Percentiles rank a stretch among this genome's conserved stretches.
Conservation (phyloP, 2,888 invertebrate genomes). For the Eubasilissa splendida region DNA sequence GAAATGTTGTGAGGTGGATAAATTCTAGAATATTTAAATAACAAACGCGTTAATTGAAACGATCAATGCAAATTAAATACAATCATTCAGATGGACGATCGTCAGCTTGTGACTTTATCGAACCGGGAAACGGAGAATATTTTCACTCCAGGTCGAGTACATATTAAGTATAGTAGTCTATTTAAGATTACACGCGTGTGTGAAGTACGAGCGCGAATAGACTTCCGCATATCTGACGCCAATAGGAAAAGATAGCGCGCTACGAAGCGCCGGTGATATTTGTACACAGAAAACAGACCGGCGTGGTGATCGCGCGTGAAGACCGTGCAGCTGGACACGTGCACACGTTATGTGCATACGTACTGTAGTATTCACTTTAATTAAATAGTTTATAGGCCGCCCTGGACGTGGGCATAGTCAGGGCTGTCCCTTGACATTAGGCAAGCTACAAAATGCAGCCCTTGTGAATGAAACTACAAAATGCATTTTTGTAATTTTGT, state of each 20-base stretch:
- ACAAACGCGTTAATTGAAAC: no score
- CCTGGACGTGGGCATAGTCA: no score
- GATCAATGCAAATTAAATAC: not conserved
- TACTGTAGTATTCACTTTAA: no score
- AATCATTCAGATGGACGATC: not conserved
- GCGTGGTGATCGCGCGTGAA: not conserved
- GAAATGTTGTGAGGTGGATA: no score
- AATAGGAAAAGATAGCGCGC: conserved; percentile 17
- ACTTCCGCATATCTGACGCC: conserved; percentile 38
- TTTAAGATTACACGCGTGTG: conserved; percentile 23
- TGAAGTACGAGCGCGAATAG: conserved; percentile 17
- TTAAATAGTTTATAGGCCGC: no score
- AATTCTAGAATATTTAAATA: no score
- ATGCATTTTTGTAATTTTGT: no score
- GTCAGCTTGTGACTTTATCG: not conserved
- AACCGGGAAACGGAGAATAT: not conserved
- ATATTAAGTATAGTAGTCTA: not conserved
- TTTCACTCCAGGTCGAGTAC: not conserved
- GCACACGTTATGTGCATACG: no score
- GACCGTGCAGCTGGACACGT: no score
- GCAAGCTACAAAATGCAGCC: no score
- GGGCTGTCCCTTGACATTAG: no score
- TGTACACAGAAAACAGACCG: not conserved
- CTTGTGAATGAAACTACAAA: no score
- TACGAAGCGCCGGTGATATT: conserved; percentile 5